phyloP scores from a whole-genome alignment of 1,140 invertebrate species.

The Bombus terrestris region DNA sequence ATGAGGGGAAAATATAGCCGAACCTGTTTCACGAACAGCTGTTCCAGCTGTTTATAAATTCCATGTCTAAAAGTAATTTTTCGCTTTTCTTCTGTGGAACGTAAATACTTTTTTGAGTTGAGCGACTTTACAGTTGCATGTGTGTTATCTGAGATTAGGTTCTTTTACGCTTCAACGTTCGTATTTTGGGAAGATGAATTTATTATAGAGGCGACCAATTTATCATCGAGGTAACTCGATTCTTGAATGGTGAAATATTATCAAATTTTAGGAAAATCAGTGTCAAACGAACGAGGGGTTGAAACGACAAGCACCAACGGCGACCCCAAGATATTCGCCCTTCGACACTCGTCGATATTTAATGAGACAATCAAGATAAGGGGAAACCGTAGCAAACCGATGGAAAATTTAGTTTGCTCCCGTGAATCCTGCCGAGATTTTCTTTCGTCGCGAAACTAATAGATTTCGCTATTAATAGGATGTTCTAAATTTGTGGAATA shows the following conservation, averaged over 20 bases:
- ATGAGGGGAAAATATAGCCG: too few species aligned
- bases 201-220: neutral
- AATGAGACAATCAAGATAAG: slow-evolving; percentile 58
- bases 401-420: slow-evolving; percentile 50
- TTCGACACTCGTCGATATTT: slow-evolving; percentile 59
- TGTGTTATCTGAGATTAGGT: neutral
- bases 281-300: slow-evolving; percentile 41
- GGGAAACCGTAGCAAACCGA: slow-evolving; percentile 9
- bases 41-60: too few species aligned
- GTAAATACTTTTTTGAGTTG: too few species aligned
- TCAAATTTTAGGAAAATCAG: slow-evolving; percentile 53
- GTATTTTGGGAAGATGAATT: neutral
- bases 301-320: slow-evolving; percentile 36
- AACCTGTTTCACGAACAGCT: too few species aligned
- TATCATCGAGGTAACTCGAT: neutral
- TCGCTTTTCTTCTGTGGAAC: too few species aligned
- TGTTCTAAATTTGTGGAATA: neutral
- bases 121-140: too few species aligned
- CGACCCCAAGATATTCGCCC: slow-evolving; percentile 42
- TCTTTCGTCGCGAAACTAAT: neutral
- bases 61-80: too few species aligned
- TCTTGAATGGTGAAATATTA: slow-evolving; percentile 4
- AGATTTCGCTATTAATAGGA: neutral
- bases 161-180: neutral
- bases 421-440: slow-evolving; percentile 31